Conservation (phyloP, 2,888 invertebrate species). For the Apoderus coryli region DNA sequence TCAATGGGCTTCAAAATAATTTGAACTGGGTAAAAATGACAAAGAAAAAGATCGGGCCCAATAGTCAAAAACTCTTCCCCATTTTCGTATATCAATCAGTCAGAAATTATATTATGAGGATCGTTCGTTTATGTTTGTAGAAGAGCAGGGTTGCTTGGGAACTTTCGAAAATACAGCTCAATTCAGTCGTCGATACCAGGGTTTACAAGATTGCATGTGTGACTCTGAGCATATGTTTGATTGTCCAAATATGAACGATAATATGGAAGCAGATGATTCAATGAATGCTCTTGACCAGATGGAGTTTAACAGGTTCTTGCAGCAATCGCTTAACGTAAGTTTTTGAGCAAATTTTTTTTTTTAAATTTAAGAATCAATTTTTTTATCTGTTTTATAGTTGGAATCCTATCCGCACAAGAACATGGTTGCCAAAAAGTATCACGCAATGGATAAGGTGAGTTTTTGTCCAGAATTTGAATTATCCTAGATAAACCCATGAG, state of each 20-base stretch:
- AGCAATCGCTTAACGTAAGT: conserved; percentile 38
- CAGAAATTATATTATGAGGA: background rate
- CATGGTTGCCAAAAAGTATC: conserved; percentile 63
- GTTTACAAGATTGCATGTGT: conserved; percentile 90
- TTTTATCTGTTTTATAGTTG: conserved; percentile 16
- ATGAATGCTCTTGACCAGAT: conserved; percentile 34
- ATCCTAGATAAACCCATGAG: background rate
- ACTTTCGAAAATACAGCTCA: conserved; percentile 91
- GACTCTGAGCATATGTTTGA: conserved; percentile 96
- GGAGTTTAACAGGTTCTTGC: conserved; percentile 54
- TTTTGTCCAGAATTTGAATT: conserved; percentile 4
- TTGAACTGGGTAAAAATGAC: too few species aligned
- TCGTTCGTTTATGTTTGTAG: conserved; percentile 15
- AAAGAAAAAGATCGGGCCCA: too few species aligned
- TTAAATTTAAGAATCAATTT: conserved; percentile 2
- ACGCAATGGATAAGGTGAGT: conserved; percentile 37
- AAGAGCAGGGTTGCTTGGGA: conserved; percentile 78
- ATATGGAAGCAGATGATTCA: conserved; percentile 23
- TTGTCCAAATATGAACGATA: conserved; percentile 50
- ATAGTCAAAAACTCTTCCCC: too few species aligned
- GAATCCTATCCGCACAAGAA: conserved; percentile 42
- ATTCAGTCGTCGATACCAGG: conserved; percentile 86
- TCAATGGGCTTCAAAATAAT: too few species aligned
- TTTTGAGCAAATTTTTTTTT: too few species aligned
- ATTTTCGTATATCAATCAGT: too few species aligned